Evolutionary conservation across 2,797 vertebrate genomes (phyloP).

Genomic region (Erethizon dorsatum): DNA sequence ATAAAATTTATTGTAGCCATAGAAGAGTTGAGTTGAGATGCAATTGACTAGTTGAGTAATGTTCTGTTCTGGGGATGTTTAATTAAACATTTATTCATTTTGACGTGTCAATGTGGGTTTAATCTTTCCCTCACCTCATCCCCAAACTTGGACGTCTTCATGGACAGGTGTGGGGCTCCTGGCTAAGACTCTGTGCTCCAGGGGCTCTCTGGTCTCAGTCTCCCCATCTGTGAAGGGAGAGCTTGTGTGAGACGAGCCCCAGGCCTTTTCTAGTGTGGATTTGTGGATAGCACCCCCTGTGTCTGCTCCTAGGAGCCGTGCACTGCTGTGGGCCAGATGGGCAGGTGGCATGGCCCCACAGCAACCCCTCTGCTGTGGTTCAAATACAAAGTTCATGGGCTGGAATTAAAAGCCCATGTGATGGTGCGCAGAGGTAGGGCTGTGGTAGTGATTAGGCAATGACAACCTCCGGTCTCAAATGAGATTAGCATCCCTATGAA

Average conservation of each 20-base stretch:
- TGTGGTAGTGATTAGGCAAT: too few species aligned
- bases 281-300: not conserved
- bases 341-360: not conserved
- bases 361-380: not conserved
- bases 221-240: not conserved
- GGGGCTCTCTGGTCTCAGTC: not conserved
- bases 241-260: too few species aligned
- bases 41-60: slow-evolving; percentile 67
- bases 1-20: slow-evolving; percentile 63
- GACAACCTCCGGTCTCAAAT: not conserved
- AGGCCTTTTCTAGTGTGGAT: too few species aligned
- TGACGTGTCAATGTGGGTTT: slow-evolving; percentile 12
- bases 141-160: not conserved
- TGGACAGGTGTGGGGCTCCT: not conserved
- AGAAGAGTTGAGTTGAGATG: slow-evolving; percentile 56
- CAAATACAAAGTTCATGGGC: not conserved
- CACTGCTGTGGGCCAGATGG: not conserved
- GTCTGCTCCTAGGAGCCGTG: not conserved
- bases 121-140: not conserved
- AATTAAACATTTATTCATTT: slow-evolving; percentile 80
- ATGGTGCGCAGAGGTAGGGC: not conserved
- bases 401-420: not conserved
- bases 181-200: not conserved
- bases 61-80: slow-evolving; percentile 67
- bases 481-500: too few species aligned